A percentile compares a stretch with the other conserved stretches of the same genome.
Evolutionary conservation across 2,888 invertebrate species (phyloP).

Genomic region (Andrena flavipes): DNA sequence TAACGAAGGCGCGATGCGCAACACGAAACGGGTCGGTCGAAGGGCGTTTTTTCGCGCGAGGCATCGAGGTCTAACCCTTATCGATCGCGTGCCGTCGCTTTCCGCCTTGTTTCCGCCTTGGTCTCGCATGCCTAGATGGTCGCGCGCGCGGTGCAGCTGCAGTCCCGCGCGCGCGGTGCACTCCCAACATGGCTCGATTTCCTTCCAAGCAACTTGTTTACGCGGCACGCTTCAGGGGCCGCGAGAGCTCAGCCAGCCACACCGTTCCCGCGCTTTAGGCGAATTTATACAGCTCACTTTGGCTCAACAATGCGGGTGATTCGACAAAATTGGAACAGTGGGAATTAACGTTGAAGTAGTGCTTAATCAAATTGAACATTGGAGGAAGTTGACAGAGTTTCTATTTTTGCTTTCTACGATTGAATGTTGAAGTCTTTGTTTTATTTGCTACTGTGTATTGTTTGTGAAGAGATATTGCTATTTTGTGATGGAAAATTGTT

Average conservation of each 20-base stretch:
- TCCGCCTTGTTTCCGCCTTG: constrained; percentile 30
- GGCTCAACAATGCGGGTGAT: no score
- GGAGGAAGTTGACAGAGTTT: no score
- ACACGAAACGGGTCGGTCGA: not conserved
- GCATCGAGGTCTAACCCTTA: not conserved
- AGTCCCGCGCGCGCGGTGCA: constrained; percentile 29
- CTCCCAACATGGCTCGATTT: constrained; percentile 19
- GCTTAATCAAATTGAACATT: no score
- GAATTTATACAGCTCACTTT: no score
- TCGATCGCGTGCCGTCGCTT: constrained; percentile 44
- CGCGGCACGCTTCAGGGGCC: constrained; percentile 12
- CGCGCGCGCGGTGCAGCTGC: constrained; percentile 32
- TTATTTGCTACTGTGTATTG: no score
- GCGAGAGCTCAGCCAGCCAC: not conserved
- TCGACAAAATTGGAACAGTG: no score
- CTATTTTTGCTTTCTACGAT: no score
- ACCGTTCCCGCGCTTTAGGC: not conserved
- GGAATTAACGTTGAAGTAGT: no score
- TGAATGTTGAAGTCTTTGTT: no score
- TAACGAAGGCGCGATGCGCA: not conserved
- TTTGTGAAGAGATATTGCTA: no score
- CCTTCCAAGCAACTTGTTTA: constrained; percentile 44
- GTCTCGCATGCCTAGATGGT: constrained; percentile 28
- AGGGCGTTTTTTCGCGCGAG: constrained; percentile 9
- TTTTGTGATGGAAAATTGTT: no score